phyloP scores from a whole-genome alignment of 2,113 vertebrate species.

The Paralichthys olivaceus region DNA sequence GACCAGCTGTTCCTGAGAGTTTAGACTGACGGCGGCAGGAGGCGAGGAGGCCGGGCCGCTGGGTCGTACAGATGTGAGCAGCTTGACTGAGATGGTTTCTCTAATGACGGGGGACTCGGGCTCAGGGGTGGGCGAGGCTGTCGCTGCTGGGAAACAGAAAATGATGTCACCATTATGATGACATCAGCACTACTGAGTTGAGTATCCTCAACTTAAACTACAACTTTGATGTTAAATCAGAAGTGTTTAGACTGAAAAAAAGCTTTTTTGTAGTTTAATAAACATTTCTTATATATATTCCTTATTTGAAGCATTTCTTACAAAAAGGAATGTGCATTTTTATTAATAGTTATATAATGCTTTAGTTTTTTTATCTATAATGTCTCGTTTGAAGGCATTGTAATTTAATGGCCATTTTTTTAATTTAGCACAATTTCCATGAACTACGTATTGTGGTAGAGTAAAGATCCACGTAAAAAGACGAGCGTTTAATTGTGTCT shows the following conservation, averaged over 20 bases:
- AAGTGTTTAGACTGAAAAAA: no score
- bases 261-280: not conserved
- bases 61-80: constrained; percentile 68
- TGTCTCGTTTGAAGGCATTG: no score
- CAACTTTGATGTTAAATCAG: not conserved
- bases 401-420: no score
- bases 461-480: no score
- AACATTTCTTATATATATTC: no score
- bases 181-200: not conserved
- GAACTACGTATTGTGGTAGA: no score
- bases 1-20: constrained; percentile 83
- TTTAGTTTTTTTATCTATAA: no score
- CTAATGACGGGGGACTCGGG: constrained; percentile 65
- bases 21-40: constrained; percentile 53
- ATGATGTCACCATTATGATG: constrained; percentile 48
- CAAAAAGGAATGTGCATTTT: no score
- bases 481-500: no score
- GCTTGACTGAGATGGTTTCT: constrained; percentile 75
- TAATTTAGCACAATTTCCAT: no score
- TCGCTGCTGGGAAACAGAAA: constrained; percentile 46
- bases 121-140: constrained; percentile 43
- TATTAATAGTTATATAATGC: no score
- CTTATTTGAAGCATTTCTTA: no score
- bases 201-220: not conserved
- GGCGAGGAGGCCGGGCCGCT: constrained; percentile 39